phyloP scores from a whole-genome alignment of 35 echinoderm and acorn worm genomes.

The Anneissia japonica region DNA sequence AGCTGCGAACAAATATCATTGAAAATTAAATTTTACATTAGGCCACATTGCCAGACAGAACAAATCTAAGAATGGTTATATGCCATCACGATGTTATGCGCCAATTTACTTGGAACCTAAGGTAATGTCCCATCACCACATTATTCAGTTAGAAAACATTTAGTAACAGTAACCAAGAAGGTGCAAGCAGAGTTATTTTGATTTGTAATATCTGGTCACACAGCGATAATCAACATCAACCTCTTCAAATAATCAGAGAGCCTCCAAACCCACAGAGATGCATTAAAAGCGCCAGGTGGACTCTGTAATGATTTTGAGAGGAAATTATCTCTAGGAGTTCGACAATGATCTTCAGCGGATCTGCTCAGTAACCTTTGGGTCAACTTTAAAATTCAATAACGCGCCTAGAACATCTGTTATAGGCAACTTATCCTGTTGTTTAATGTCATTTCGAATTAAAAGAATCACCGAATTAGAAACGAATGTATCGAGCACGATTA shows the following conservation, averaged over 20 bases:
- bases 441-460: not conserved
- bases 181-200: not conserved
- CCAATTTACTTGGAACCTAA: too few relatives aligned
- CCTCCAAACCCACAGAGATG: not conserved
- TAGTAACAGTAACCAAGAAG: not conserved
- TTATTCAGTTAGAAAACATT: not conserved
- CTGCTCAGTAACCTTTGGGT: not conserved
- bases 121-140: too few relatives aligned
- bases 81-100: too few relatives aligned
- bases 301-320: not conserved
- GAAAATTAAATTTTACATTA: too few relatives aligned
- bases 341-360: not conserved
- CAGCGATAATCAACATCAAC: not conserved
- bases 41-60: too few relatives aligned
- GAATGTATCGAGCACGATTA: not conserved
- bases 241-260: conserved; percentile 1
- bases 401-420: not conserved
- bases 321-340: not conserved
- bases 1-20: too few relatives aligned
- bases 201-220: not conserved
- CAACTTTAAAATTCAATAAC: not conserved
- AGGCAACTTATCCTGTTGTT: not conserved
- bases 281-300: not conserved
- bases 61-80: too few relatives aligned
- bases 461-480: not conserved